Evolutionary conservation across 1,140 invertebrate genomes (phyloP), one percentile per base, ranked within the genome.

Genomic region (Drosophila santomea): DNA sequence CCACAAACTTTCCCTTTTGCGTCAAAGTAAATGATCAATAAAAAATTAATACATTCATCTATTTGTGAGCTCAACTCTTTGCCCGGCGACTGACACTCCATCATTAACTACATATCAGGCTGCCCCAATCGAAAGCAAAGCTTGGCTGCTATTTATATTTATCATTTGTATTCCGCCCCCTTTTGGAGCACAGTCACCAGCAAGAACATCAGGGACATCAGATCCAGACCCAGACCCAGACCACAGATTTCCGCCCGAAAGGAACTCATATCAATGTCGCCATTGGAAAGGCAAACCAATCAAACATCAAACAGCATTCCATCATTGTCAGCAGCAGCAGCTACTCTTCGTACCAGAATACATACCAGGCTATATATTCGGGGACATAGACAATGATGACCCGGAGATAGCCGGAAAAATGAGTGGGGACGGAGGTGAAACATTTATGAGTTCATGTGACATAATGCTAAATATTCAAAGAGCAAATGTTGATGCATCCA

Each of bases 301-400:
- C 71, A 83, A 73, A 82, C 23, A 63, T 64, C 68, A 76, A 80
- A 66, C 56, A 76, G 54, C 60, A 67, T 83, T 89, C 84, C 81
- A 89, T 88, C 83, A 88, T 83, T 88, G 84, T 88, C 84, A 73
- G 63, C 54, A 66, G 59, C 61, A 74, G 56, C 75, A 68, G 64
- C 35, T 20, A 52, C 32, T 52, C 1, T 20, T 20, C 20, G 20
- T 20, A 20, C 50, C n/a, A 52, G 15, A 52, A 48, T 36, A 38
- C 17, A 20, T 20, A 20, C 20, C 20, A 20, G 52, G 38, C 66
- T 44, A 52, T 68, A 63, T 63, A 23, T 41, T 32, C 47, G 47
- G 23, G 20, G 38, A 12, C 47, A 32, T 45, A 25, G 28, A 50
- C 38, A 48, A 48, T 50, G 58, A 48, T 43, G 43, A 25, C 28